phyloP scores from a whole-genome alignment of 1,140 invertebrate species.

The Anthonomus grandis region DNA sequence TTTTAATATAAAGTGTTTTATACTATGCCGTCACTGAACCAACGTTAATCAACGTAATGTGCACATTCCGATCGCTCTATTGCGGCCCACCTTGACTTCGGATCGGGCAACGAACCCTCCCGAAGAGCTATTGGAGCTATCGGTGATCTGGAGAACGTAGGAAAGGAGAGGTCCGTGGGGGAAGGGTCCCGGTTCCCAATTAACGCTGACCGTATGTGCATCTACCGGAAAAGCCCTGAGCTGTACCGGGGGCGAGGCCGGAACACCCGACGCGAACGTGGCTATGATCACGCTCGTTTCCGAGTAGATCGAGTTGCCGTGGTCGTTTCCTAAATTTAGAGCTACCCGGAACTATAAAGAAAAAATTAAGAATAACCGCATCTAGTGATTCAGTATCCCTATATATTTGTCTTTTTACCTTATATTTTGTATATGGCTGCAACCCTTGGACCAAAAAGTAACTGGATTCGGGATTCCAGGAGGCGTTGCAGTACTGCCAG shows the following conservation, averaged over 20 bases:
- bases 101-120: constrained; percentile 49
- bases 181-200: constrained; percentile 82
- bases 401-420: constrained; percentile 65
- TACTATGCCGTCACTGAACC: too few relatives aligned
- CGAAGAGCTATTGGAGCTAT: constrained; percentile 48
- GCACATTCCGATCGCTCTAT: too few relatives aligned
- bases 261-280: constrained; percentile 69
- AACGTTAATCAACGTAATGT: too few relatives aligned
- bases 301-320: constrained; percentile 72
- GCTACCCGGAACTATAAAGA: constrained; percentile 74
- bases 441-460: constrained; percentile 70
- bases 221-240: constrained; percentile 77
- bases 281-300: constrained; percentile 76
- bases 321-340: constrained; percentile 61
- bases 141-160: constrained; percentile 70
- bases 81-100: constrained; percentile 59
- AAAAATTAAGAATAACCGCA: not conserved
- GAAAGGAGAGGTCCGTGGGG: constrained; percentile 84
- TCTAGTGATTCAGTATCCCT: not conserved
- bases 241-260: constrained; percentile 68
- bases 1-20: too few relatives aligned
- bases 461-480: constrained; percentile 61
- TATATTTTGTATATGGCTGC: constrained; percentile 84
- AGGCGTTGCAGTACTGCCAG: constrained; percentile 74
- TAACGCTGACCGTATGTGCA: constrained; percentile 76